Base-by-base conservation (phyloP, 2,797 vertebrate genomes). In the Triplophysa yarkandensis region DNA sequence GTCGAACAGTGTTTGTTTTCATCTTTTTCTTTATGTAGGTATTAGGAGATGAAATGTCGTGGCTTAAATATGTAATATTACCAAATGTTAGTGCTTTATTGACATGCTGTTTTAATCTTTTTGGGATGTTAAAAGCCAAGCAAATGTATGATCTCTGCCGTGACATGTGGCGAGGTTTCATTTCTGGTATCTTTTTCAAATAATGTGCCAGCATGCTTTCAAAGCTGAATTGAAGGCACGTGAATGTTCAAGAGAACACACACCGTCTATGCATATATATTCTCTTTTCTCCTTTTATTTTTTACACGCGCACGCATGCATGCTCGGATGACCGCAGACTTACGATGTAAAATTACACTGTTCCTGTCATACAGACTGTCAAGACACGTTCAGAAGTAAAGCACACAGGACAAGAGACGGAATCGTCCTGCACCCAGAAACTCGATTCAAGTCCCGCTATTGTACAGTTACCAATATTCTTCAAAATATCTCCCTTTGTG, bases 121-220 rank as follows among this genome's bases (percentile, higher is more conserved):
- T 46, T n/a, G 17, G 44, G 25, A 27, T 55, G 13, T 55, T 55
- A 17, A 55, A n/a, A 58, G 55, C 28, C 34, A 34, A 58, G 28
- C 3, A 13, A 44, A 17, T 60, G 54, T 39, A 46, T 43, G 39
- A 30, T 58, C 25, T 58, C 19, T 30, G 43, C 17, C 13, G 14
- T 48, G 41, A 30, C 55, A 39, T 58, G 32, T 69, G 67, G 76
- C 64, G 36, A 61, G 71, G 64, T 82, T 85, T 89, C 81, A 80
- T 6, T 17, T 69, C 78, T 67, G 83, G 75, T 81, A 86, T 88
- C 86, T 88, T 61, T n/a, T 19, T 63, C 65, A 77, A 69, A 89
- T 89, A 91, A 87, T 91, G 43, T 34, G 62, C 88, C 90, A 84
- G 86, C 83, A 90, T 91, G 64, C 77, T 80, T 83, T 68, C 67